A percentile compares a stretch with the other conserved stretches of the same genome.
phyloP scores from a whole-genome alignment of 2,888 invertebrate genomes.

The Melipona beecheii region DNA sequence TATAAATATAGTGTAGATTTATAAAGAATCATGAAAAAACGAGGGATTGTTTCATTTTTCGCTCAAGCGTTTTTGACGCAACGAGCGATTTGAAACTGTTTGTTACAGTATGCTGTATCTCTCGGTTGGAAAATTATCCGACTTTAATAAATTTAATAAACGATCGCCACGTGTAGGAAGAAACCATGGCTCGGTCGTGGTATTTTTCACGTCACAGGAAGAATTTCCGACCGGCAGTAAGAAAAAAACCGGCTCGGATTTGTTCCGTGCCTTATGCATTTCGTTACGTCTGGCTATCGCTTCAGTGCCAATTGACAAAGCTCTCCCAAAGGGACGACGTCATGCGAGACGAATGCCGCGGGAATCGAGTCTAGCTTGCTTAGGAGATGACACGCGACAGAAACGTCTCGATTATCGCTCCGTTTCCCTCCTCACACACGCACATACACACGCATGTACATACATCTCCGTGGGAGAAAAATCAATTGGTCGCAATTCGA shows the following conservation, averaged over 20 bases:
- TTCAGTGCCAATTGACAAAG: constrained; percentile 60
- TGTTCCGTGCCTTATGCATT: constrained; percentile 63
- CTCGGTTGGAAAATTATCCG: too few species aligned
- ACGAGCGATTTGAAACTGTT: too few species aligned
- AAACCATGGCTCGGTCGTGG: too few species aligned
- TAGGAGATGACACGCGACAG: constrained; percentile 17
- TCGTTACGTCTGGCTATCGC: constrained; percentile 62
- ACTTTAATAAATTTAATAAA: too few species aligned
- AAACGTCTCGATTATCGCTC: constrained; percentile 34
- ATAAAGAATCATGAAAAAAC: too few species aligned
- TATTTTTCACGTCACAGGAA: too few species aligned
- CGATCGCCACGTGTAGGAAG: background rate
- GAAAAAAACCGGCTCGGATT: constrained; percentile 43
- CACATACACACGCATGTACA: too few species aligned
- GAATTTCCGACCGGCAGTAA: constrained; percentile 12
- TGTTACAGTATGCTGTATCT: too few species aligned
- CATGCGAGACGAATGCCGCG: background rate
- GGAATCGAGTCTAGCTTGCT: background rate
- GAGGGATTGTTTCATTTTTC: too few species aligned
- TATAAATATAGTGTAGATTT: too few species aligned
- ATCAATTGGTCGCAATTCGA: constrained; percentile 57
- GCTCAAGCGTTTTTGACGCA: too few species aligned
- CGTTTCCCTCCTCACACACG: background rate
- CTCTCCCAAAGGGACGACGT: background rate
- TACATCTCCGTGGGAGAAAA: constrained; percentile 13